phyloP scores from a whole-genome alignment of 2,113 vertebrate genomes.

The Neodon shergylaensis region DNA sequence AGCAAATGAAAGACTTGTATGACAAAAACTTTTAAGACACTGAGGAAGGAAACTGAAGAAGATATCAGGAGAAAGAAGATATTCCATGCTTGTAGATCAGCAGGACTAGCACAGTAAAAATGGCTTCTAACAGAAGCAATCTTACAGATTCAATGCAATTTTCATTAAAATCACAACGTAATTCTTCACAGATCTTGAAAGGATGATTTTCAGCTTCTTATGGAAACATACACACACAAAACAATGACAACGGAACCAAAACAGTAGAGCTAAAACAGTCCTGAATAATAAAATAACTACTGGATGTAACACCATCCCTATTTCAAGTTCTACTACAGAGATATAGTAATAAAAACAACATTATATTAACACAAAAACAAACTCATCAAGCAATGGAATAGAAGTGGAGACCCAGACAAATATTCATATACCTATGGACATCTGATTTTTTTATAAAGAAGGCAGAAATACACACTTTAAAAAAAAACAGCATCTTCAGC shows the following conservation, averaged over 20 bases:
- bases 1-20: neutral
- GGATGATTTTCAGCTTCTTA: neutral
- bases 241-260: too few species aligned
- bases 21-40: neutral
- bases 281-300: neutral
- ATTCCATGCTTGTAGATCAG: neutral
- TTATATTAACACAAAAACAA: neutral
- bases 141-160: neutral
- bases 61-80: neutral
- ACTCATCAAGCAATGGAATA: neutral
- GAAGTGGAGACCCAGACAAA: neutral
- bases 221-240: neutral
- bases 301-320: neutral
- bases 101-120: neutral
- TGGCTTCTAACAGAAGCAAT: neutral
- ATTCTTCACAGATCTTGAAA: neutral
- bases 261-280: neutral
- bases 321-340: neutral
- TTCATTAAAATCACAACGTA: neutral
- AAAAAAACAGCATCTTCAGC: neutral
- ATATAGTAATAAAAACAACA: neutral
- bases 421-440: neutral
- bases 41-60: neutral
- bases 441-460: neutral
- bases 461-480: neutral